Evolutionary conservation across 2,888 invertebrate genomes (phyloP), one percentile per base, ranked within the genome.

Genomic region (Lithophane semibrunnea): DNA sequence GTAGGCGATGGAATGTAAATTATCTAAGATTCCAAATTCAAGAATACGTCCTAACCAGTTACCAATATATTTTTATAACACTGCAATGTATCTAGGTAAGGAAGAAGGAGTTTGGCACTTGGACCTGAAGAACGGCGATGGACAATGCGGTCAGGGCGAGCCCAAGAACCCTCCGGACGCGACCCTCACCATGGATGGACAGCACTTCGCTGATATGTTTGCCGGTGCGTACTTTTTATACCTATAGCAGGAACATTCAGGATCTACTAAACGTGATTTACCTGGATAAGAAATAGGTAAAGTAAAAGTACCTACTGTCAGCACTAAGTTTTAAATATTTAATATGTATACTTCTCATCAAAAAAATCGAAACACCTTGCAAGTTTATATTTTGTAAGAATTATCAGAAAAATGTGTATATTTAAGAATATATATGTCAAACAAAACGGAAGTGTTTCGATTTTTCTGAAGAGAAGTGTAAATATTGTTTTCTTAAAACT

Each of bases 51-150:
- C 49, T 13, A 61, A 18, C 37, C 21, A 54, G 29, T 61, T 16
- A n/a, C n/a, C n/a, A n/a, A n/a, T n/a, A n/a, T n/a, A n/a, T n/a
- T n/a, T n/a, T n/a, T 29, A 13, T 16, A 66, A 56, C 24, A 18
- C 4, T 60, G 21, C 13, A 13, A 54, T 47, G 13, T 63, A 16
- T 29, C 4, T 60, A 98, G 98, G 98, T 79, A 96, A 97, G 58
- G 97, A 98, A 84, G 97, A 97, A 85, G 98, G 98, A 0, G 97
- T 97, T 0, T 99, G 99, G 98, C 98, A 97, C 92, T 94, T 99
- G 73, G 99, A 99, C 96, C 96, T 99, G 90, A 99, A 99, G 96
- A 98, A 98, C 90, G 99, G 98, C 0, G 95, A 96, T 0, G 99
- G 99, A 0, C 90, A 97, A 3, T 98, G 98, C 89, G 99, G 99